These are phyloP conservation scores for Chrysomallon squamiferum DNA, from an alignment of 1,140 invertebrate genomes.

Conservation along the genomic window DNA sequence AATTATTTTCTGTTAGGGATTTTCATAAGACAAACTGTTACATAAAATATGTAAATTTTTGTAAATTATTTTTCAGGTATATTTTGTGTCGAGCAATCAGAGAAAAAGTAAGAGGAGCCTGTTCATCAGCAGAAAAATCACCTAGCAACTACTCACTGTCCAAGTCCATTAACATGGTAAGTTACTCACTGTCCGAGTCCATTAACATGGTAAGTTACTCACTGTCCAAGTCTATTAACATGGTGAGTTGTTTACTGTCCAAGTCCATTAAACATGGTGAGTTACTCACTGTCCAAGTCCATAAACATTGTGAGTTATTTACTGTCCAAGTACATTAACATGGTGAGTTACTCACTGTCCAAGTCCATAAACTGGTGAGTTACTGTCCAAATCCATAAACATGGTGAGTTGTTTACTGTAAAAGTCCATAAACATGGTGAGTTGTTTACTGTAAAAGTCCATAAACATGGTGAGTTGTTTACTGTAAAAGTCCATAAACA, in stretches of 20 bases:
- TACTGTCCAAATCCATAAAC: too few relatives aligned
- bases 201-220: too few relatives aligned
- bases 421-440: constrained; percentile 3
- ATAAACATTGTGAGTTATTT: constrained; percentile 34
- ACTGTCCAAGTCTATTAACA: too few relatives aligned
- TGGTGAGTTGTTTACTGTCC: too few relatives aligned
- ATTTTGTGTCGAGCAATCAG: constrained; percentile 64
- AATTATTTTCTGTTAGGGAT: too few relatives aligned
- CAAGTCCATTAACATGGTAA: constrained; percentile 36
- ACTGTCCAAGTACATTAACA: too few relatives aligned
- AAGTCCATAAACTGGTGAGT: too few relatives aligned
- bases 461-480: constrained; percentile 37
- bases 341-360: too few relatives aligned
- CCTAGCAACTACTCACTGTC: constrained; percentile 34
- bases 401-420: neutral
- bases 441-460: constrained; percentile 21
- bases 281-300: constrained; percentile 31
- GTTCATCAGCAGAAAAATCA: constrained; percentile 19
- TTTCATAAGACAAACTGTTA: too few relatives aligned
- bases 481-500: constrained; percentile 22
- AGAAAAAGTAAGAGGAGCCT: constrained; percentile 58
- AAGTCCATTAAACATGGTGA: constrained; percentile 5
- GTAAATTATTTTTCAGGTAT: constrained; percentile 51
- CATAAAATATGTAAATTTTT: too few relatives aligned
- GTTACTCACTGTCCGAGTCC: neutral